Evolutionary conservation across 2,888 invertebrate species (phyloP).

Genomic region (Agriopis aurantiaria): DNA sequence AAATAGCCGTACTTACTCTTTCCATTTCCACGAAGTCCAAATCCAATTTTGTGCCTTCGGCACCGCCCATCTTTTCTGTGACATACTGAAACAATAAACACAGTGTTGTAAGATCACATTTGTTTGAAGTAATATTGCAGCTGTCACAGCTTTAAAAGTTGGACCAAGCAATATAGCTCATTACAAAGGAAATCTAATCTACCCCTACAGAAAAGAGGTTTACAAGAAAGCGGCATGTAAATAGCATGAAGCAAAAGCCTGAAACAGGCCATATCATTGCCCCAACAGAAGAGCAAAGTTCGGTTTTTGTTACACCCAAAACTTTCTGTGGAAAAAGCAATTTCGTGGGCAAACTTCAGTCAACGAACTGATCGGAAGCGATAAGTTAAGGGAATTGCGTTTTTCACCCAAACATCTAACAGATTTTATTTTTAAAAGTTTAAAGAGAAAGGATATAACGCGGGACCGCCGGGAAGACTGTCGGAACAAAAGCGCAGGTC

Average conservation of each 20-base stretch:
- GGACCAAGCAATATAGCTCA: too few species aligned
- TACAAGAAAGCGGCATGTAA: not conserved
- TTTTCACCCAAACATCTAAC: slow-evolving; percentile 19
- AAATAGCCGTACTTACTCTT: slow-evolving; percentile 89
- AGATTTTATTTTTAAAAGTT: slow-evolving; percentile 53
- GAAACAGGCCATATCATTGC: slow-evolving; percentile 7
- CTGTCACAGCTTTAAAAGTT: too few species aligned
- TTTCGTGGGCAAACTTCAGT: slow-evolving; percentile 21
- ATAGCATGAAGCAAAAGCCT: not conserved
- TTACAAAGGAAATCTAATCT: too few species aligned
- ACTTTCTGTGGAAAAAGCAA: slow-evolving; percentile 22
- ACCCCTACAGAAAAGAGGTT: not conserved
- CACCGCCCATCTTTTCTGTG: slow-evolving; percentile 99
- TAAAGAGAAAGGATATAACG: slow-evolving; percentile 63
- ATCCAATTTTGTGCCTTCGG: slow-evolving; percentile 99
- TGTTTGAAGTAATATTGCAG: slow-evolving; percentile 50
- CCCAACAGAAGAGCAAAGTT: slow-evolving; percentile 1
- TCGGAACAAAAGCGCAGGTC: slow-evolving; percentile 73
- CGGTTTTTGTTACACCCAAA: slow-evolving; percentile 18
- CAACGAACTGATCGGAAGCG: slow-evolving; percentile 17
- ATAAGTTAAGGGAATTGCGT: slow-evolving; percentile 17
- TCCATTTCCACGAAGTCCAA: slow-evolving; percentile 99
- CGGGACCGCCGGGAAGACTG: slow-evolving; percentile 65
- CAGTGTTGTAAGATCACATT: not conserved
- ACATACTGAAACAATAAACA: slow-evolving; percentile 92